Evolutionary conservation across 2,113 vertebrate genomes (phyloP).

Genomic region (Poeciliopsis prolifica): DNA sequence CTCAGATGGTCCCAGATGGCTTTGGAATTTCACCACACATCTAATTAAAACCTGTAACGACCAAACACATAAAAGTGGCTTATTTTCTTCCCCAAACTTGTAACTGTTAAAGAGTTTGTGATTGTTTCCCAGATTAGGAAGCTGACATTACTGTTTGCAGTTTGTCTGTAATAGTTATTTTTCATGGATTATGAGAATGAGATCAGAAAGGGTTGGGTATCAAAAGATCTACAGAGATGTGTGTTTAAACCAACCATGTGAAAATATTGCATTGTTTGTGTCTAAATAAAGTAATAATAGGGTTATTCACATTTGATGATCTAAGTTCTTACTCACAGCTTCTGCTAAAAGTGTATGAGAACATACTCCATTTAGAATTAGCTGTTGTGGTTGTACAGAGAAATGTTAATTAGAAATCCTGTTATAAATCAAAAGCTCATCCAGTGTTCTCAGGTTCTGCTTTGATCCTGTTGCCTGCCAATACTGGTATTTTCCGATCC

Average conservation of each 20-base stretch:
- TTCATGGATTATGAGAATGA: not conserved
- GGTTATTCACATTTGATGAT: conserved; percentile 17
- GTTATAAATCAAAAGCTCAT: too few relatives aligned
- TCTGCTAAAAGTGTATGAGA: conserved; percentile 6
- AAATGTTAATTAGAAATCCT: not conserved
- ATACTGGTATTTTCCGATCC: too few relatives aligned
- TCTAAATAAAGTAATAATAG: conserved; percentile 26
- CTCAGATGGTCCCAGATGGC: conserved; percentile 63
- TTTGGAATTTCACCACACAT: conserved; percentile 50
- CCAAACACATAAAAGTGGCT: conserved; percentile 29
- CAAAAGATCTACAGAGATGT: conserved; percentile 10
- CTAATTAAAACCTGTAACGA: conserved; percentile 52
- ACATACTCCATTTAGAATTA: not conserved
- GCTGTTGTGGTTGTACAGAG: not conserved
- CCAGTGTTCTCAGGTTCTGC: too few relatives aligned
- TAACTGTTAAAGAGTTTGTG: conserved; percentile 19
- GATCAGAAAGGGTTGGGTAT: conserved; percentile 13
- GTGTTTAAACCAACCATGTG: not conserved
- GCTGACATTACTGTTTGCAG: not conserved
- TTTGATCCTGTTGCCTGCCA: too few relatives aligned
- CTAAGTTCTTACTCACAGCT: conserved; percentile 13
- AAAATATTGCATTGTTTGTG: conserved; percentile 11
- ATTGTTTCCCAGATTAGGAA: conserved; percentile 7
- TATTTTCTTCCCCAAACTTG: conserved; percentile 18
- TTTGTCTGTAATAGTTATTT: not conserved